A percentile compares a stretch with the other conserved stretches of the same genome.
phyloP scores from a whole-genome alignment of 1,140 invertebrate species.

The Zophobas atratus region DNA sequence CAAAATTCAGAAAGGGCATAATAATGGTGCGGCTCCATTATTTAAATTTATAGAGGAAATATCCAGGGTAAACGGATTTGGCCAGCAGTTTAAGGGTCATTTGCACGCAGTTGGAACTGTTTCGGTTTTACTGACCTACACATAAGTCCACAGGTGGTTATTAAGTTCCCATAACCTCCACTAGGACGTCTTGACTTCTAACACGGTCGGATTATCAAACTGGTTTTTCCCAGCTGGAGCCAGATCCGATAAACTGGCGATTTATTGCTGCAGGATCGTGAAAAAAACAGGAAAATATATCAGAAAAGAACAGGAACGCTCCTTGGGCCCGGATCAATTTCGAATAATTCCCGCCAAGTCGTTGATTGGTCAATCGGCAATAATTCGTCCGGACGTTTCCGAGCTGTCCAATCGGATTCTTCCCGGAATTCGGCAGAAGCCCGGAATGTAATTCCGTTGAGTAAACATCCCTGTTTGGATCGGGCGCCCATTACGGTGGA shows the following conservation, averaged over 20 bases:
- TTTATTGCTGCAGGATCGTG: neutral
- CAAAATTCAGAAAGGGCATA: slow-evolving; percentile 5
- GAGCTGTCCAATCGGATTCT: slow-evolving; percentile 11
- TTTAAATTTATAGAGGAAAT: slow-evolving; percentile 30
- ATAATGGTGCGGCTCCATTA: neutral
- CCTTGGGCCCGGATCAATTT: neutral
- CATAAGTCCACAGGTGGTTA: slow-evolving; percentile 29
- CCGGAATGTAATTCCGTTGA: slow-evolving; percentile 32
- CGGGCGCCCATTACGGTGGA: slow-evolving; percentile 31
- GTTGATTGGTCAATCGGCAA: slow-evolving; percentile 5
- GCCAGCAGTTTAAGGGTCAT: slow-evolving; percentile 36
- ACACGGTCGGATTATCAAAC: slow-evolving; percentile 8
- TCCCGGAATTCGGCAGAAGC: neutral
- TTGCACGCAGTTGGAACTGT: slow-evolving; percentile 36
- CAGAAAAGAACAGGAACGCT: neutral
- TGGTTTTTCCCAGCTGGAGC: neutral
- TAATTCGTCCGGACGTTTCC: slow-evolving; percentile 2
- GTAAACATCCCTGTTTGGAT: slow-evolving; percentile 34
- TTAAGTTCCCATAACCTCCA: slow-evolving; percentile 16
- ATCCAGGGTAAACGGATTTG: slow-evolving; percentile 11
- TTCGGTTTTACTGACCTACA: slow-evolving; percentile 35
- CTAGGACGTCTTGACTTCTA: slow-evolving; percentile 20
- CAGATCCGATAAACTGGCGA: neutral
- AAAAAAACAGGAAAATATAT: slow-evolving; percentile 17
- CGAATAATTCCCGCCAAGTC: slow-evolving; percentile 8